These are phyloP conservation scores for Rhinichthys osculus DNA, from an alignment of 2,797 vertebrate species.

Conservation along the genomic window DNA sequence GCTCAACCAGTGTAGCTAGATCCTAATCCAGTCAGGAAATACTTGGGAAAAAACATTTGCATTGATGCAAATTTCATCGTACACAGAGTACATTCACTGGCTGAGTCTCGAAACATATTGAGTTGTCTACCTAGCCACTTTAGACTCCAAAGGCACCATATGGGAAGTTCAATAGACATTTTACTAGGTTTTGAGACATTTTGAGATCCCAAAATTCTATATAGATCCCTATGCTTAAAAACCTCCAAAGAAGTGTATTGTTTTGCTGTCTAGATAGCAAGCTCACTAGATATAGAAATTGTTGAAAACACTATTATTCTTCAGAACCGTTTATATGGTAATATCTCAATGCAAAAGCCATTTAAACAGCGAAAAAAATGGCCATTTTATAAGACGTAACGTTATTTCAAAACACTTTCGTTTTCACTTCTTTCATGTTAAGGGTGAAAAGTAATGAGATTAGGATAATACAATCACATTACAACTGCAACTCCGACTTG, in stretches of 20 bases:
- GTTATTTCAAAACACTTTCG: conserved; percentile 25
- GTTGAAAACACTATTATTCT: background rate
- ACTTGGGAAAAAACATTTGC: background rate
- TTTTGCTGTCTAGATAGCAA: background rate
- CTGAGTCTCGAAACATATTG: background rate
- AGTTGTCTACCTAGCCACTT: background rate
- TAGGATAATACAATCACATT: background rate
- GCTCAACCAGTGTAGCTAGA: background rate
- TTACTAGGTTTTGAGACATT: background rate
- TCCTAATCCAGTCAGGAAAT: conserved; percentile 5
- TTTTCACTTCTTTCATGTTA: conserved; percentile 15
- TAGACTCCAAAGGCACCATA: background rate
- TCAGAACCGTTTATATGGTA: background rate
- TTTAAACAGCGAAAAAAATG: background rate
- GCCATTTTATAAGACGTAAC: background rate
- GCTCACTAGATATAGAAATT: background rate
- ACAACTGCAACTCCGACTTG: background rate
- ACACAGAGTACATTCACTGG: background rate
- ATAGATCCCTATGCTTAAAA: background rate
- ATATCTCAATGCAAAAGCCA: background rate
- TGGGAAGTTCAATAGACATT: background rate
- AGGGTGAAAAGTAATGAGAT: background rate
- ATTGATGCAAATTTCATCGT: background rate
- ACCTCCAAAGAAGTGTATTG: background rate
- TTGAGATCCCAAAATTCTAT: background rate